These are phyloP conservation scores for Abramis brama DNA, from an alignment of 2,113 vertebrate species.

Conservation along the genomic window DNA sequence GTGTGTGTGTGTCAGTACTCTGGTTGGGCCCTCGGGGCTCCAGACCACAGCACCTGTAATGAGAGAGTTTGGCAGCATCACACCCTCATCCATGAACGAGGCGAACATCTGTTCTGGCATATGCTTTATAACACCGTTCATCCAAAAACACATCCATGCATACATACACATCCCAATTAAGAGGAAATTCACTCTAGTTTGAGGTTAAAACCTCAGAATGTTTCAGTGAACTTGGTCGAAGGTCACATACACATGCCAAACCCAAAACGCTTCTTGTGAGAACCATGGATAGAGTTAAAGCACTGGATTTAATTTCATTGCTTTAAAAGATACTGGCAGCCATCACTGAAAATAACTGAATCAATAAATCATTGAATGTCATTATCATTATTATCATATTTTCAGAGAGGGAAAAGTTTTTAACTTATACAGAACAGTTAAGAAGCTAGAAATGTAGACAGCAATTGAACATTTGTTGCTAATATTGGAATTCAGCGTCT, in stretches of 20 bases:
- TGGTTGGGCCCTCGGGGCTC: slow-evolving; percentile 32
- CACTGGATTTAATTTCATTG: not conserved
- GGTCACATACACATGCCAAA: slow-evolving; percentile 22
- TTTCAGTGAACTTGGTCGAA: slow-evolving; percentile 23
- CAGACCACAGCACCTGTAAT: slow-evolving; percentile 39
- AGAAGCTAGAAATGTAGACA: not conserved
- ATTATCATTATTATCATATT: not conserved
- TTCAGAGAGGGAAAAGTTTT: not conserved
- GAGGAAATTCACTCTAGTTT: slow-evolving; percentile 20
- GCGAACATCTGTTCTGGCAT: slow-evolving; percentile 68
- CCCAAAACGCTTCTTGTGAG: slow-evolving; percentile 21
- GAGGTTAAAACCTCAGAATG: slow-evolving; percentile 37
- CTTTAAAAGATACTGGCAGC: not conserved
- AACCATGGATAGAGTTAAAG: not conserved
- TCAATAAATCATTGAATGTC: slow-evolving; percentile 7
- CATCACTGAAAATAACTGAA: not conserved
- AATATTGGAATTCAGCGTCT: too few relatives aligned
- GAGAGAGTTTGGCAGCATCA: slow-evolving; percentile 11
- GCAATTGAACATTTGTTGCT: not conserved
- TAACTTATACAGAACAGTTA: not conserved
- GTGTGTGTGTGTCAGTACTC: slow-evolving; percentile 37
- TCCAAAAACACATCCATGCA: not conserved
- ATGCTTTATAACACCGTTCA: slow-evolving; percentile 49
- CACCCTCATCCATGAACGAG: slow-evolving; percentile 52
- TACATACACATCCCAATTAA: not conserved